Evolutionary conservation across 2,888 invertebrate genomes (phyloP).

Genomic region (Cerceris ruficornis): DNA sequence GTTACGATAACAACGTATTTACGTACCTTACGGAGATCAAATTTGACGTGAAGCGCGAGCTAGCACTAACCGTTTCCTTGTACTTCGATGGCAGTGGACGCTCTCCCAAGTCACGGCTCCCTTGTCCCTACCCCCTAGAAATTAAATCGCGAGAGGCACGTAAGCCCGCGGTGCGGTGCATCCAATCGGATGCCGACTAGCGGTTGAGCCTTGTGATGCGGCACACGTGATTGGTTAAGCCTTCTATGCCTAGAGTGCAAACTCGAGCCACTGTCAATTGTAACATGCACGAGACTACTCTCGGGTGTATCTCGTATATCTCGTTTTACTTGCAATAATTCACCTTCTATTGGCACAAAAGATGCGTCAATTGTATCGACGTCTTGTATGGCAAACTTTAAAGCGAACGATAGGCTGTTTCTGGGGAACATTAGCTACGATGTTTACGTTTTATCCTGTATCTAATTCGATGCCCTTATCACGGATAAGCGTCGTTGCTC

Average conservation of each 20-base stretch:
- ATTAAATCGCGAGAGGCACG: slow-evolving; percentile 70
- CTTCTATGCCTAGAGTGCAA: slow-evolving; percentile 63
- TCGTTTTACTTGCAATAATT: slow-evolving; percentile 53
- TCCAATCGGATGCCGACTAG: slow-evolving; percentile 67
- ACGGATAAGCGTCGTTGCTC: neutral
- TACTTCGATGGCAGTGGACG: slow-evolving; percentile 79
- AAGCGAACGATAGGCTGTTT: too few species aligned
- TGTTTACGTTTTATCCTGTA: neutral
- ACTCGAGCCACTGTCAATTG: slow-evolving; percentile 62
- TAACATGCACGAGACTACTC: slow-evolving; percentile 49
- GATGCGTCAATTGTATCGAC: slow-evolving; percentile 14
- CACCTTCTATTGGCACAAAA: slow-evolving; percentile 13
- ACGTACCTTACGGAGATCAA: slow-evolving; percentile 56
- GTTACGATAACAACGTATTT: slow-evolving; percentile 13
- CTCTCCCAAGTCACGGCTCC: slow-evolving; percentile 72
- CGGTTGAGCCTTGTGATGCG: slow-evolving; percentile 56
- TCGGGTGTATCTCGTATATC: slow-evolving; percentile 23
- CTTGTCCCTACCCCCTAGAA: slow-evolving; percentile 69
- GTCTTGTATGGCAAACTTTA: neutral
- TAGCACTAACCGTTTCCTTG: slow-evolving; percentile 72
- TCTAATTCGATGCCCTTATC: neutral
- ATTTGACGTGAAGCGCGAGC: slow-evolving; percentile 61
- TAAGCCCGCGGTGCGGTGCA: slow-evolving; percentile 68
- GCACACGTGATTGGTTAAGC: slow-evolving; percentile 63
- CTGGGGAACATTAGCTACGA: too few species aligned